phyloP scores from a whole-genome alignment of 2,888 invertebrate species.

The Sesia apiformis region DNA sequence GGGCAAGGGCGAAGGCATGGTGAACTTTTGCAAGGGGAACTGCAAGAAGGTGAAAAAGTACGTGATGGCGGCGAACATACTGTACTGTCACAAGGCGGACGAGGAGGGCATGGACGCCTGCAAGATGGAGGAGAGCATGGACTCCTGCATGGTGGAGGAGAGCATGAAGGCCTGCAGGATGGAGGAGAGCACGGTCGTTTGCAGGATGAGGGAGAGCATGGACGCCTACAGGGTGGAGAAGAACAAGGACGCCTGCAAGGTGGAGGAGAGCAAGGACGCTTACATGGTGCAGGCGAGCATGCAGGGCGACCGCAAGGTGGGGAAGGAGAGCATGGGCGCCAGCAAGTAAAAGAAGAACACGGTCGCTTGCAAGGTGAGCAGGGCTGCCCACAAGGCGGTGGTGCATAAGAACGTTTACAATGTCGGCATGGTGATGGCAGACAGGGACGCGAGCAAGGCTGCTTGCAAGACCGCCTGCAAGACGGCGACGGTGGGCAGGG shows the following conservation, averaged over 20 bases:
- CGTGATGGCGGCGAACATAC: constrained; percentile 6
- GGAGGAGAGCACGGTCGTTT: not conserved
- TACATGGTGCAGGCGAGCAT: constrained; percentile 8
- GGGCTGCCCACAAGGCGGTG: constrained; percentile 42
- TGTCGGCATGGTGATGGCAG: constrained; percentile 8
- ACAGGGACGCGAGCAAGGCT: not conserved
- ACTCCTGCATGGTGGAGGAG: not conserved
- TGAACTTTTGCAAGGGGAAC: constrained; percentile 33
- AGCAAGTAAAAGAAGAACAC: constrained; percentile 7
- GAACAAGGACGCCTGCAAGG: constrained; percentile 30
- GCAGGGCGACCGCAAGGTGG: constrained; percentile 9
- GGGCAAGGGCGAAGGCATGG: constrained; percentile 51
- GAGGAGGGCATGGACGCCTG: not conserved
- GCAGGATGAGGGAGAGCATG: constrained; percentile 1
- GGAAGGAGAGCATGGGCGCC: constrained; percentile 7
- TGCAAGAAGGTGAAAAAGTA: constrained; percentile 13
- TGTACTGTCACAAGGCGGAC: constrained; percentile 1
- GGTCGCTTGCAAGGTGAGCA: constrained; percentile 27
- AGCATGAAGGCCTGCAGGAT: not conserved
- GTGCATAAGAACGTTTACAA: constrained; percentile 29
- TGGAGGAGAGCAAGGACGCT: constrained; percentile 11
- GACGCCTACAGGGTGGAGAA: constrained; percentile 16
- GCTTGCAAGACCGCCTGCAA: constrained; percentile 3
- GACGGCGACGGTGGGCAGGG: constrained; percentile 5
- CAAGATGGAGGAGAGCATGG: not conserved